Base-by-base conservation (phyloP, 2,888 invertebrate genomes). In the Rhingia campestris region DNA sequence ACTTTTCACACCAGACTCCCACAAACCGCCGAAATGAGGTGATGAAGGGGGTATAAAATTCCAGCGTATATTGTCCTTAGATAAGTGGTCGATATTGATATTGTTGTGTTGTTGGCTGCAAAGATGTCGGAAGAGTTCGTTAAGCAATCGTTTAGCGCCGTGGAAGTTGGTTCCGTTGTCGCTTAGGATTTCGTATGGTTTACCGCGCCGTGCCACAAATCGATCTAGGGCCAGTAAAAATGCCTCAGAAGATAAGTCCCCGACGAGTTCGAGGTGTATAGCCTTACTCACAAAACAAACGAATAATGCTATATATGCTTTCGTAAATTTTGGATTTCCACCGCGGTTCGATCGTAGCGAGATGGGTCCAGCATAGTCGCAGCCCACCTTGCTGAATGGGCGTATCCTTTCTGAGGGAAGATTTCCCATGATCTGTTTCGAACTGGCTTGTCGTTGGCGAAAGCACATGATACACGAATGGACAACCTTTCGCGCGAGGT, bases 391-490 rank as follows among this genome's bases (percentile, higher is more conserved):
- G 10, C 54, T 70, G 30, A 84, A 79, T n/a, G 59, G 70, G 32
- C 64, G 51, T 10, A 81, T 43, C 2, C 85, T 35, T 47, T 76
- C 76, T 0, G 14, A 32, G 0, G 59, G 72, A 12, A 85, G 53
- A 35, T 80, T 69, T 35, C 63, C 49, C 72, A 80, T 85, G 4
- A 85, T 41, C 51, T 85, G 80, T 0, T 30, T 35, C 3, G 53
- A 30, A 2, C 54, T 61, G 6, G 39, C 6, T 7, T 58, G 43
- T 0, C 67, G 61, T 51, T 76, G 45, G 4, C 69, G 63, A 30
- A 81, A 81, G 30, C 64, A 81, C 3, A 9, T 35, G 3, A 77
- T 9, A 33, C 77, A 86, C 5, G 59, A 22, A 49, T 73, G 76
- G 0, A 85, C n/a, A 7, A 66, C 12, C 2, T 59, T 51, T 47